Conservation (phyloP, 2,888 invertebrate genomes). For the Branchellion lobata region DNA sequence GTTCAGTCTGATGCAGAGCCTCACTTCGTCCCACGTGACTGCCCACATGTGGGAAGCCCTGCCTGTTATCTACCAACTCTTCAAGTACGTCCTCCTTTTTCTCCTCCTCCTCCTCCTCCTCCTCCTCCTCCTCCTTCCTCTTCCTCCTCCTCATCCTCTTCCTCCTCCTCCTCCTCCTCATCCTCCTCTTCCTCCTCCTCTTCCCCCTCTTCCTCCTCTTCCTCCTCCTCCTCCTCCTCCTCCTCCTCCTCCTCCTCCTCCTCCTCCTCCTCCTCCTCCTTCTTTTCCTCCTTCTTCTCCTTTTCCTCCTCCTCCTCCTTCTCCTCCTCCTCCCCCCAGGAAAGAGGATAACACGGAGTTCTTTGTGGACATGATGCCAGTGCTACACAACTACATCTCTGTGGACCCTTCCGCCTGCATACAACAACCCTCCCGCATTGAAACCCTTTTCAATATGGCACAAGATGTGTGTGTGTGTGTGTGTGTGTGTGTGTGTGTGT, state of each 20-base stretch:
- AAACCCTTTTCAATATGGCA: conserved; percentile 92
- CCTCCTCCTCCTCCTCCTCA: too few species aligned
- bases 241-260: too few species aligned
- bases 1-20: conserved; percentile 83
- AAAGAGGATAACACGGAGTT: conserved; percentile 92
- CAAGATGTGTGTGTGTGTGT: conserved; percentile 69
- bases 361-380: conserved; percentile 96
- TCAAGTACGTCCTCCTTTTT: conserved; percentile 69
- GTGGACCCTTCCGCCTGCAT: conserved; percentile 91
- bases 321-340: conserved; percentile 63
- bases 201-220: conserved; percentile 77
- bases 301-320: too few species aligned
- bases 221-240: too few species aligned
- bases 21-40: conserved; percentile 84
- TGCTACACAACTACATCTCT: conserved; percentile 93
- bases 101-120: too few species aligned
- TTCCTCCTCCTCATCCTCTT: conserved; percentile 62
- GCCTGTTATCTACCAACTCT: conserved; percentile 71
- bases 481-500: background rate
- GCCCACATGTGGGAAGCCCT: conserved; percentile 94
- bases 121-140: conserved; percentile 68
- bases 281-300: conserved; percentile 75
- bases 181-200: conserved; percentile 67
- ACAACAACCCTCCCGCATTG: conserved; percentile 81
- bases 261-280: conserved; percentile 68